Conservation (phyloP, 2,113 vertebrate species). For the Mastomys natalensis region DNA sequence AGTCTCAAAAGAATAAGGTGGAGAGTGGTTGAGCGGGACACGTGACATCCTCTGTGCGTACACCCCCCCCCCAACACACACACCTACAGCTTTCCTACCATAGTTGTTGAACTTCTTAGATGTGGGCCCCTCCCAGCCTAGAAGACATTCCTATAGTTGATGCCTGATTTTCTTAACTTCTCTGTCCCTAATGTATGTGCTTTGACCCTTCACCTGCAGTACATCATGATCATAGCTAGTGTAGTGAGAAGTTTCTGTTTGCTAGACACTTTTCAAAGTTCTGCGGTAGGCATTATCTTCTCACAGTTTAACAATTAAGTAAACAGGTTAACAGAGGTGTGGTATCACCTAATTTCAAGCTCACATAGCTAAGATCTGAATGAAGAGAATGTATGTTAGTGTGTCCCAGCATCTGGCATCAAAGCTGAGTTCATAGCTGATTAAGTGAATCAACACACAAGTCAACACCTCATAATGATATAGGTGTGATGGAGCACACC, state of each 20-base stretch:
- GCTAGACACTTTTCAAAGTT: slow-evolving; percentile 30
- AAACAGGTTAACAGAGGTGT: slow-evolving; percentile 26
- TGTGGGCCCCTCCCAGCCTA: background rate
- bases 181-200: background rate
- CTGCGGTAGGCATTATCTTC: background rate
- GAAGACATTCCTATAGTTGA: background rate
- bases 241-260: background rate
- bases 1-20: background rate
- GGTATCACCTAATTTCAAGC: background rate
- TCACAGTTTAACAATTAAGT: background rate
- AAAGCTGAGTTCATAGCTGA: background rate
- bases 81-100: background rate
- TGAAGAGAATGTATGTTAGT: background rate
- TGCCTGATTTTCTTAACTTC: background rate
- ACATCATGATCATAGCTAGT: background rate
- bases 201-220: background rate
- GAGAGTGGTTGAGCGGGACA: background rate
- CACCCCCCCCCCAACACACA: background rate
- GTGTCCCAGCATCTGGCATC: background rate
- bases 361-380: slow-evolving; percentile 4
- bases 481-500: background rate
- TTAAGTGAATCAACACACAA: slow-evolving; percentile 34
- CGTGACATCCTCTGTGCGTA: background rate
- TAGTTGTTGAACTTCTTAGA: background rate
- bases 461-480: slow-evolving; percentile 22